Base-by-base conservation (phyloP, 2,797 vertebrate species). In the Oryzias sinensis region DNA sequence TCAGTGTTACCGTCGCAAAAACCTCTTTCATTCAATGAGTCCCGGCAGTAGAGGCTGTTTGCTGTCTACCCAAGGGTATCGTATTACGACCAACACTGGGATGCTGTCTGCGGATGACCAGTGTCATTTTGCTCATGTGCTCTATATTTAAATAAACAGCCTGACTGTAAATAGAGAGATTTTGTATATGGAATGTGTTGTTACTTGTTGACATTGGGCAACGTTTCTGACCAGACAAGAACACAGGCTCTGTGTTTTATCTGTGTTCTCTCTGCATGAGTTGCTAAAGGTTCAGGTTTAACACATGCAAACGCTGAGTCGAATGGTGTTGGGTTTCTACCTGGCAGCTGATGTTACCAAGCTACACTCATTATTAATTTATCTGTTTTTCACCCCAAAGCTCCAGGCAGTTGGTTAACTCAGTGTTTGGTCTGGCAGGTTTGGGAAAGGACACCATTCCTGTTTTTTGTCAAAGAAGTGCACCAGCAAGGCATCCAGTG, bases 331-430 rank as follows among this genome's bases (percentile, higher is more conserved):
- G 56, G 76, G 83, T 93, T 91, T 88, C 91, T 65, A 72, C 64
- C 77, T 54, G 68, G 76, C 72, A 79, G 86, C 81, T 85, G 74
- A 62, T 63, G 80, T 92, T 91, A 89, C 91, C 80, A 73, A 49
- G 85, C 68, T 72, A 70, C 79, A 61, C 80, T 90, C 90, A 93
- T 93, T 73, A 90, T 72, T 93, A 88, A 93, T 93, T 92, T 78
- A 93, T 78, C 48, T 58, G 51, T 3, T 18, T 74, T 33, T 76
- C 73, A 72, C 43, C 62, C 65, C 49, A 75, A 68, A 80, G 67
- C 74, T 72, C 59, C 68, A 37, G 62, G 59, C 70, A 68, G 48
- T 58, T 65, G 54, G 66, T 65, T 52, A 61, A 37, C 33, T 11
- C 4, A 56, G 43, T 51, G 62, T 68, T 52, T 68, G 65, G 56